phyloP scores from a whole-genome alignment of 2,113 vertebrate genomes.

The Xiphophorus hellerii region DNA sequence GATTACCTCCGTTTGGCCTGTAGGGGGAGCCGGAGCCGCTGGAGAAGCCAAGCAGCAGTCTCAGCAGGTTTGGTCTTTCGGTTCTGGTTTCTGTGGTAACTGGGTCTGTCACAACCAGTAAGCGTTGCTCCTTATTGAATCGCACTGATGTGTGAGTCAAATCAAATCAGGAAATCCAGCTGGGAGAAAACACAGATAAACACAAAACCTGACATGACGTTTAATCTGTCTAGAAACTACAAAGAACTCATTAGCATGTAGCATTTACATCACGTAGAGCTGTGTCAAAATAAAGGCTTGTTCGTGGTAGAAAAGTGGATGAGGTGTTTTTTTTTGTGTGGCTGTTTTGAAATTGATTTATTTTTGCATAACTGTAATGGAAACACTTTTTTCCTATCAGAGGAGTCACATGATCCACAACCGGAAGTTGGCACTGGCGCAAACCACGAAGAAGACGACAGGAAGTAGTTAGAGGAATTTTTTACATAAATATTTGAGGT shows the following conservation, averaged over 20 bases:
- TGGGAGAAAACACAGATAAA: no score
- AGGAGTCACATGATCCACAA: no score
- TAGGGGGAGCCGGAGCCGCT: not conserved
- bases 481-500: no score
- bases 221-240: not conserved
- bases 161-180: no score
- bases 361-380: no score
- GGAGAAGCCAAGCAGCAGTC: not conserved
- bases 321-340: no score
- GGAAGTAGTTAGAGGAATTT: no score
- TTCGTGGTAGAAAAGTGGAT: not conserved
- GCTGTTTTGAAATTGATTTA: no score
- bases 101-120: not conserved
- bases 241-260: not conserved
- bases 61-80: not conserved
- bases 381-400: no score
- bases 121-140: constrained; percentile 5
- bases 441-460: no score
- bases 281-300: not conserved
- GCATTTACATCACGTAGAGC: not conserved
- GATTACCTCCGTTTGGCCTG: not conserved
- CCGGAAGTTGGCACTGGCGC: no score
- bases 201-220: no score
- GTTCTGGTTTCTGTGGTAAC: constrained; percentile 14
- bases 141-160: not conserved